phyloP scores from a whole-genome alignment of 2,113 vertebrate species.

The Noturus placidus region DNA sequence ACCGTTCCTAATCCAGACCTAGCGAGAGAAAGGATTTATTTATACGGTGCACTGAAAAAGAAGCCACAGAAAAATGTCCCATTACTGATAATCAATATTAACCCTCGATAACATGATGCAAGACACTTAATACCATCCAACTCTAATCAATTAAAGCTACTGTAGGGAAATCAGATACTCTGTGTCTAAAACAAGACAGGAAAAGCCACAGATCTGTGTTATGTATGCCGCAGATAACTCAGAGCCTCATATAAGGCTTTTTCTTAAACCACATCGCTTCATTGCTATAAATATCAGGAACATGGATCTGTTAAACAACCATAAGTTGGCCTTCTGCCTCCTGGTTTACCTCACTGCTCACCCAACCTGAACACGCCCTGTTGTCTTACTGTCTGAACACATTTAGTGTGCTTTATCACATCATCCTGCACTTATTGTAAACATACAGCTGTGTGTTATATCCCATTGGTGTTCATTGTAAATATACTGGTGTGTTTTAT shows the following conservation, averaged over 20 bases:
- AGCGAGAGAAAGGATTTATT: background rate
- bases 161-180: slow-evolving; percentile 28
- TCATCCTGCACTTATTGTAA: background rate
- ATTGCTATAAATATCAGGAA: background rate
- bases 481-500: background rate
- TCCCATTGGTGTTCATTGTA: background rate
- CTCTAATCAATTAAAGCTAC: slow-evolving; percentile 15
- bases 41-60: background rate
- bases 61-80: slow-evolving; percentile 3
- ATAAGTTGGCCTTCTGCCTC: background rate
- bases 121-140: slow-evolving; percentile 6
- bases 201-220: background rate
- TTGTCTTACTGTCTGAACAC: background rate
- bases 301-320: background rate
- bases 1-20: background rate
- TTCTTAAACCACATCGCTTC: background rate
- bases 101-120: slow-evolving; percentile 17
- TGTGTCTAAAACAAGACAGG: slow-evolving; percentile 1
- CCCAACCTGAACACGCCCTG: background rate
- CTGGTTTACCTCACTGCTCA: background rate
- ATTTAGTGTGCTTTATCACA: background rate
- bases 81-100: slow-evolving; percentile 12
- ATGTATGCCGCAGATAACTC: background rate
- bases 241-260: background rate
- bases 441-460: too few relatives aligned